Conservation (phyloP, 2,113 vertebrate genomes). For the Heptranchias perlo region DNA sequence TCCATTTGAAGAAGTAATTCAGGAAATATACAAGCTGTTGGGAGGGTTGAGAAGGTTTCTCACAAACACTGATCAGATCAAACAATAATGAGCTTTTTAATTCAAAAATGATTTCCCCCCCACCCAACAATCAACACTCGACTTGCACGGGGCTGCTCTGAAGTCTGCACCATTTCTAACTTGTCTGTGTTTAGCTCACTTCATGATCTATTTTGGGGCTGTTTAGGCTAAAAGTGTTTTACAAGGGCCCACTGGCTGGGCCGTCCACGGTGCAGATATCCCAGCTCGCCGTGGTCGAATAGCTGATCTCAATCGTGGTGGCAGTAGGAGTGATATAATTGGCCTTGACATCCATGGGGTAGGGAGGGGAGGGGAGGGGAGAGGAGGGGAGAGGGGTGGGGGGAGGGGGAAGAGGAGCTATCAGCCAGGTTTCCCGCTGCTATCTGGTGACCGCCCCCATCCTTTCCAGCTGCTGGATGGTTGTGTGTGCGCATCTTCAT, state of each 20-base stretch:
- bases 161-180: background rate
- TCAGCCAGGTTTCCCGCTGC: background rate
- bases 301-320: background rate
- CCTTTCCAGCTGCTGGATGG: too few relatives aligned
- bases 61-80: background rate
- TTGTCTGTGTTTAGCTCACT: background rate
- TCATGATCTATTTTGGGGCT: background rate
- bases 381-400: background rate
- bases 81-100: background rate
- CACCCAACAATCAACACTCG: background rate
- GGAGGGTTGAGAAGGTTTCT: background rate
- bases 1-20: background rate
- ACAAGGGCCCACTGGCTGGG: background rate
- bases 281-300: too few relatives aligned
- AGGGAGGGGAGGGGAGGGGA: background rate
- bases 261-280: too few relatives aligned
- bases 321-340: background rate
- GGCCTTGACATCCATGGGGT: background rate
- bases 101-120: background rate
- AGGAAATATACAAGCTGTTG: background rate
- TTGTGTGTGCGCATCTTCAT: background rate
- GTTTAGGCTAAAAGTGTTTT: background rate
- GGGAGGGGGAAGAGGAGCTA: background rate
- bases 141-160: background rate
- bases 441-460: background rate